Evolutionary conservation across 92 coral and sea anemone genomes (phyloP).

Genomic region (Metridium senile): DNA sequence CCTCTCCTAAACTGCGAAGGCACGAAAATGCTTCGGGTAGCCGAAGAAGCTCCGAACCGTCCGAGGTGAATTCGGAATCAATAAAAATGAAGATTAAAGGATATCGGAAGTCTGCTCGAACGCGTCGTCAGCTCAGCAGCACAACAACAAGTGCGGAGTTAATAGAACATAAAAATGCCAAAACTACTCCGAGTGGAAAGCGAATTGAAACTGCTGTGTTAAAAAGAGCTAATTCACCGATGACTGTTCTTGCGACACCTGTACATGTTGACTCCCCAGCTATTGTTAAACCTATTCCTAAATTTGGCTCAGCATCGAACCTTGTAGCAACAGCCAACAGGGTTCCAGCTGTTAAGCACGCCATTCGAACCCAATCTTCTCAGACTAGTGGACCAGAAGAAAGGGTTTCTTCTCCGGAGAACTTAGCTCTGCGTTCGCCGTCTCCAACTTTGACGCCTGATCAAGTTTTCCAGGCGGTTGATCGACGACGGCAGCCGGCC

Average conservation of each 20-base stretch:
- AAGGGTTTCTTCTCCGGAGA: constrained; percentile 49
- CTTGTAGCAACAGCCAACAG: constrained; percentile 63
- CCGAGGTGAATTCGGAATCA: constrained; percentile 72
- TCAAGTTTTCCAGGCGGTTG: constrained; percentile 93
- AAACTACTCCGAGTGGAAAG: constrained; percentile 77
- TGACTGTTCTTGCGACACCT: constrained; percentile 83
- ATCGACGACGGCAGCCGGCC: constrained; percentile 97
- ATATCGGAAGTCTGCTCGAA: constrained; percentile 64
- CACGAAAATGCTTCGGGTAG: constrained; percentile 64
- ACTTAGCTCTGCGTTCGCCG: constrained; percentile 59
- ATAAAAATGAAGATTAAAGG: constrained; percentile 75
- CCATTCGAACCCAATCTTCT: constrained; percentile 58
- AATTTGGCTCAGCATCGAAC: constrained; percentile 58
- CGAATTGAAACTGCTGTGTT: constrained; percentile 87
- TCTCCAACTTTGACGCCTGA: constrained; percentile 91
- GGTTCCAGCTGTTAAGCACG: constrained; percentile 60
- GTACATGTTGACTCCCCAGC: constrained; percentile 70
- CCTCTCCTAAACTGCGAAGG: constrained; percentile 77
- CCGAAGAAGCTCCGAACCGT: constrained; percentile 86
- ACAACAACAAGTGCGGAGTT: constrained; percentile 98
- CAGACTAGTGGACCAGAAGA: constrained; percentile 63
- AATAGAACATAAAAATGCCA: constrained; percentile 85
- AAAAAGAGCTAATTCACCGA: constrained; percentile 83
- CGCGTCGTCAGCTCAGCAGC: constrained; percentile 83
- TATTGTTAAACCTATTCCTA: constrained; percentile 65